These are phyloP conservation scores for Notodonta ziczac DNA, from an alignment of 2,888 invertebrate species.

Conservation along the genomic window DNA sequence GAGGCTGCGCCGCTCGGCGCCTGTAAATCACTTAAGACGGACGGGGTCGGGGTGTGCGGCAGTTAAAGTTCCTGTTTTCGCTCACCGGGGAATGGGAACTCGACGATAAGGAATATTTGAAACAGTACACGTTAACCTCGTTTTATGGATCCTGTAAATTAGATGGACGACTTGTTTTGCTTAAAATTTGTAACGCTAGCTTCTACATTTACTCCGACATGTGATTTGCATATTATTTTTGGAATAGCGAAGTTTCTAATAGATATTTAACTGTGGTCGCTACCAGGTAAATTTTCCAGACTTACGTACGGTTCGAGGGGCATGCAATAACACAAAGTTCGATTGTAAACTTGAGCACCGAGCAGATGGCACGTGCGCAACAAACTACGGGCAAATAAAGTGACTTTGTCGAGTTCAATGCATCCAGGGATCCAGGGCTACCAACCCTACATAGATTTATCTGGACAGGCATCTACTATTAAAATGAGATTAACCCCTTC, in stretches of 20 bases:
- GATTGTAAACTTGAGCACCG: conserved; percentile 47
- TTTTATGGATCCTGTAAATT: conserved; percentile 43
- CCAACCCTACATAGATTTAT: neutral
- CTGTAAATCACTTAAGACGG: conserved; percentile 80
- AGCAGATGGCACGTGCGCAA: conserved; percentile 40
- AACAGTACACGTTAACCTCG: conserved; percentile 57
- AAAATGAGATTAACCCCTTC: no score
- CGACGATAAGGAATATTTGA: conserved; percentile 69
- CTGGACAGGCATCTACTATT: no score
- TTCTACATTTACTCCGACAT: no score
- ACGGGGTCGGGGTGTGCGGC: conserved; percentile 58
- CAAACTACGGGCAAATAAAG: conserved; percentile 44
- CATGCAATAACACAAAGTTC: conserved; percentile 49
- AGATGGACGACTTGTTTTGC: conserved; percentile 31
- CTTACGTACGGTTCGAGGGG: conserved; percentile 29
- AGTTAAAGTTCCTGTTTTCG: conserved; percentile 75
- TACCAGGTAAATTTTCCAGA: conserved; percentile 6
- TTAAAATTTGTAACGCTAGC: conserved; percentile 13
- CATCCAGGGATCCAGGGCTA: neutral
- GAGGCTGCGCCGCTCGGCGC: conserved; percentile 65
- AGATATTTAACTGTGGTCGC: neutral
- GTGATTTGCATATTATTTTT: no score
- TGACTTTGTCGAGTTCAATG: conserved; percentile 26
- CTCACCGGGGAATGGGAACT: conserved; percentile 60
- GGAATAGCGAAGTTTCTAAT: no score